These are phyloP conservation scores for Caenorhabditis wallacei DNA, from an alignment of 2,888 invertebrate genomes.

Conservation along the genomic window DNA sequence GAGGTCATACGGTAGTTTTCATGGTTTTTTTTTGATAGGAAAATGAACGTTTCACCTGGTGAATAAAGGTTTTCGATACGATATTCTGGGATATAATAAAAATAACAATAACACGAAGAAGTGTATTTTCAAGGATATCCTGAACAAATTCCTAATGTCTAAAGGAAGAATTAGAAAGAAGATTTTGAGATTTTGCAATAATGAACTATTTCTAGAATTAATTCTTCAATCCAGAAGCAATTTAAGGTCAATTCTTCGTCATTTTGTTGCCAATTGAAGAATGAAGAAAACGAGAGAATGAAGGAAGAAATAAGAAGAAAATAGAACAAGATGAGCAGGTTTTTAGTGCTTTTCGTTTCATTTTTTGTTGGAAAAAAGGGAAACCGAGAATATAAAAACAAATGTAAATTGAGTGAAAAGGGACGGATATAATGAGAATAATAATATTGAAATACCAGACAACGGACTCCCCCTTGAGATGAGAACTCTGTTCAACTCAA, in stretches of 20 bases:
- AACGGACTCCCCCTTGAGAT: slow-evolving; percentile 9
- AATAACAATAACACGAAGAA: too few relatives aligned
- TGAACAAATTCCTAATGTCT: too few relatives aligned
- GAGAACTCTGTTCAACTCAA: not conserved
- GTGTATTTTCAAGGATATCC: too few relatives aligned
- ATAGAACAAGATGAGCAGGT: slow-evolving; percentile 25
- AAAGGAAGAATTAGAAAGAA: too few relatives aligned
- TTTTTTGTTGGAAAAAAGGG: slow-evolving; percentile 8
- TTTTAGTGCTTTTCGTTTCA: slow-evolving; percentile 37
- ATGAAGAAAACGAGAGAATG: slow-evolving; percentile 4
- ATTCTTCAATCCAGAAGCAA: slow-evolving; percentile 18
- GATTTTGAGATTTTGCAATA: slow-evolving; percentile 22
- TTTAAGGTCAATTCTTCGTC: slow-evolving; percentile 29
- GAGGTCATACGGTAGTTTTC: too few relatives aligned
- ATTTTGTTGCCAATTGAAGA: slow-evolving; percentile 34
- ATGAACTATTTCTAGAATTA: slow-evolving; percentile 33
- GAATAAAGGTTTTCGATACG: too few relatives aligned
- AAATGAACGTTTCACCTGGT: too few relatives aligned
- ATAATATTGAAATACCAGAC: not conserved
- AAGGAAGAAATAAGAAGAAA: slow-evolving; percentile 2
- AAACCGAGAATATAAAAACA: not conserved
- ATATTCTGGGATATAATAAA: too few relatives aligned
- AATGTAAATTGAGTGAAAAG: slow-evolving; percentile 5
- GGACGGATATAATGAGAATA: not conserved
- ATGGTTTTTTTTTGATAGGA: too few relatives aligned